Conservation (phyloP, 2,888 invertebrate genomes). For the Agrochola macilenta region DNA sequence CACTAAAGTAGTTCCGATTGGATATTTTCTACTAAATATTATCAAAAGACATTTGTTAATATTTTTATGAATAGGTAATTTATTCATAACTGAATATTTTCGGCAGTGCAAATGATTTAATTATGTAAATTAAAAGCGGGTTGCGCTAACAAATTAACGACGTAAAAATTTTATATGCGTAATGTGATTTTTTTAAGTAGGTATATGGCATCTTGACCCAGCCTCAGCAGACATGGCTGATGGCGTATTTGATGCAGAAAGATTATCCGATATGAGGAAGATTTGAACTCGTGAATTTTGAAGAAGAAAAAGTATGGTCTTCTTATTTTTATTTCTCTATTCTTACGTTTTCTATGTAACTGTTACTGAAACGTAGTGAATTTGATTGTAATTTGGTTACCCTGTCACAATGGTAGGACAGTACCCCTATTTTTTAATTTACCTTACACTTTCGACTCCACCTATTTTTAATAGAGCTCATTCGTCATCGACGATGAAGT, state of each 20-base stretch:
- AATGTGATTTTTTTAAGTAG: slow-evolving; percentile 7
- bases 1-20: slow-evolving; percentile 34
- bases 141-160: slow-evolving; percentile 8
- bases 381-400: background rate
- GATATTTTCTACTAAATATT: slow-evolving; percentile 37
- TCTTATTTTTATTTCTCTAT: background rate
- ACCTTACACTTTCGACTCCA: background rate
- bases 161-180: slow-evolving; percentile 1
- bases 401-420: too few relatives aligned
- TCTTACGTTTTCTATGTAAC: background rate
- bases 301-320: background rate
- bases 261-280: background rate
- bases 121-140: slow-evolving; percentile 39
- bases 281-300: background rate
- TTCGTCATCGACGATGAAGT: too few relatives aligned
- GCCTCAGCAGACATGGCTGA: background rate
- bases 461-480: too few relatives aligned
- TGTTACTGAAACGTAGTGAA: background rate
- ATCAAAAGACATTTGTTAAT: slow-evolving; percentile 27
- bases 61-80: slow-evolving; percentile 52
- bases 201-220: slow-evolving; percentile 8
- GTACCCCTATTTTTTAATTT: background rate
- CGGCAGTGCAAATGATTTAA: slow-evolving; percentile 39
- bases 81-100: slow-evolving; percentile 48
- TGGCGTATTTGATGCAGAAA: slow-evolving; percentile 2